A percentile compares a stretch with the other conserved stretches of the same genome.
These are phyloP conservation scores for Onychostruthus taczanowskii DNA, from an alignment of 2,113 vertebrate genomes.

Conservation along the genomic window DNA sequence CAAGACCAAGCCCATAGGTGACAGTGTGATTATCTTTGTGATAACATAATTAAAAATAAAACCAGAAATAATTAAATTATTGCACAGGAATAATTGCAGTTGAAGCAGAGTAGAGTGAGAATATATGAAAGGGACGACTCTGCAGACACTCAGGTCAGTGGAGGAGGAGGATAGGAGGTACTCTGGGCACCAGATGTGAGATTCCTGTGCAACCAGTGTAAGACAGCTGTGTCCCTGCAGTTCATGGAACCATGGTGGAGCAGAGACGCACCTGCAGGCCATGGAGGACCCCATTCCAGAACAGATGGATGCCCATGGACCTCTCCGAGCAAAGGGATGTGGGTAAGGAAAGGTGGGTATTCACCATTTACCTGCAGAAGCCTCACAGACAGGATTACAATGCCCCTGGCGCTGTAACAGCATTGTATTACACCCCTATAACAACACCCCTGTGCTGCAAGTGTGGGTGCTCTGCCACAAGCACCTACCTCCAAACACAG, in stretches of 20 bases:
- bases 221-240: not conserved
- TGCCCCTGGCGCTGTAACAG: not conserved
- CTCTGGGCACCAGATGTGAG: not conserved
- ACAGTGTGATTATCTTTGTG: not conserved
- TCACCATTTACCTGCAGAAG: not conserved
- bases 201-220: not conserved
- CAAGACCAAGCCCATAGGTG: not conserved
- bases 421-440: no score
- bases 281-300: not conserved
- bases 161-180: not conserved
- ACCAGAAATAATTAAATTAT: no score
- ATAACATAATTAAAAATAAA: not conserved
- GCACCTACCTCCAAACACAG: not conserved
- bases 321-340: not conserved
- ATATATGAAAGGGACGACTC: not conserved
- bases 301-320: not conserved
- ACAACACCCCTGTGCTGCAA: fast-evolving
- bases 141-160: not conserved
- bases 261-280: not conserved
- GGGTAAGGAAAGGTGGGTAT: not conserved
- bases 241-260: not conserved
- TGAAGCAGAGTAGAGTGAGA: not conserved
- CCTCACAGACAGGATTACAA: not conserved
- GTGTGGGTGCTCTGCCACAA: not conserved
- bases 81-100: not conserved